phyloP scores from a whole-genome alignment of 2,888 invertebrate genomes.

The Aporophyla lueneburgensis region DNA sequence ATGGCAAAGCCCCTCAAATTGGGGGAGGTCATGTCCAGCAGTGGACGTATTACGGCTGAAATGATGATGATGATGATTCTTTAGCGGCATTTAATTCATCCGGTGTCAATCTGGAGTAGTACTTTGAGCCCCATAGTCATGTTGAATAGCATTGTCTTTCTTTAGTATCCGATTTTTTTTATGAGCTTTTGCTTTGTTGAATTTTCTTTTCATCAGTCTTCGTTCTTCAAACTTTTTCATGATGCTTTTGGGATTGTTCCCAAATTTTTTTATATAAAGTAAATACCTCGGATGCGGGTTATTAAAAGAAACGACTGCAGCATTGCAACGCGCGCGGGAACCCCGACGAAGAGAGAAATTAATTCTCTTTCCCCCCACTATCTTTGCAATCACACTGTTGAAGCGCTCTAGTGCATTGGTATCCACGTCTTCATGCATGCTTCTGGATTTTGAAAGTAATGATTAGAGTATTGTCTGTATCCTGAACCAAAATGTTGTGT shows the following conservation, averaged over 20 bases:
- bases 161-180: constrained; percentile 20
- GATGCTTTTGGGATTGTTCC: too few species aligned
- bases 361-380: constrained; percentile 9
- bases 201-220: constrained; percentile 10
- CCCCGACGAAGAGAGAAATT: background rate
- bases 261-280: too few species aligned
- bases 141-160: constrained; percentile 7
- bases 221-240: too few species aligned
- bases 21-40: too few species aligned
- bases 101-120: background rate
- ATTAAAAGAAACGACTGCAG: constrained; percentile 10
- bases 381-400: constrained; percentile 12
- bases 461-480: background rate
- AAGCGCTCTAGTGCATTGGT: constrained; percentile 6
- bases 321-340: constrained; percentile 11
- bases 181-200: constrained; percentile 7
- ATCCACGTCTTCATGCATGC: background rate
- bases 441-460: constrained; percentile 16
- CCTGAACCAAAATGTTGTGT: constrained; percentile 1
- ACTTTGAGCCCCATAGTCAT: constrained; percentile 9
- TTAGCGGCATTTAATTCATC: constrained; percentile 2
- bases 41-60: too few species aligned
- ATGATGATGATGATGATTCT: too few species aligned
- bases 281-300: background rate
- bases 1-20: too few species aligned